These are phyloP conservation scores for Acrocyrtus sp. DNA, from an alignment of 2,888 invertebrate genomes.

Conservation along the genomic window DNA sequence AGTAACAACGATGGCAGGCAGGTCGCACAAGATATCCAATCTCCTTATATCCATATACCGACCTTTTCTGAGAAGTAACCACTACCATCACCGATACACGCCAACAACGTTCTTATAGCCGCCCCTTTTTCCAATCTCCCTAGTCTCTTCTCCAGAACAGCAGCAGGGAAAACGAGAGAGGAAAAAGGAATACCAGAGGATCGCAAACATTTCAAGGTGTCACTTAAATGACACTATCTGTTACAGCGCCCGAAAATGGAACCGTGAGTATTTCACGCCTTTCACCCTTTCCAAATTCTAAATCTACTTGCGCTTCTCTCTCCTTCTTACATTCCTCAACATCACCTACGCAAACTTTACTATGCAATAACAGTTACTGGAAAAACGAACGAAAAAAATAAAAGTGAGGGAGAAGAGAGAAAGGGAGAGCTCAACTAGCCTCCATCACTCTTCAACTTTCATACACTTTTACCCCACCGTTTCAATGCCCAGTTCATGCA, in stretches of 20 bases:
- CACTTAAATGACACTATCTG: conserved; percentile 55
- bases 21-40: not conserved
- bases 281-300: conserved; percentile 30
- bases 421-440: conserved; percentile 5
- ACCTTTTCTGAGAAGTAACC: not conserved
- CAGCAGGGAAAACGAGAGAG: not conserved
- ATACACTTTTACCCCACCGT: conserved; percentile 10
- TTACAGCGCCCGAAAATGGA: conserved; percentile 49
- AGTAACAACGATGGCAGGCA: not conserved
- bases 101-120: too few species aligned
- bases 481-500: conserved; percentile 36
- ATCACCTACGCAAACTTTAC: too few species aligned
- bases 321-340: too few species aligned
- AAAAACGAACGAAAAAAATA: too few species aligned
- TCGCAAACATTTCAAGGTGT: conserved; percentile 53
- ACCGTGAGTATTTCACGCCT: conserved; percentile 50
- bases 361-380: not conserved
- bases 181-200: conserved; percentile 12
- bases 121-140: conserved; percentile 6
- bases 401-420: too few species aligned
- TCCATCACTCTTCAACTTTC: conserved; percentile 38
- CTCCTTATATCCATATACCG: not conserved
- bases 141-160: not conserved
- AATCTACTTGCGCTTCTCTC: too few species aligned
- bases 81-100: not conserved